Base-by-base conservation (phyloP, 1,140 invertebrate species). In the Drosophila subobscura region DNA sequence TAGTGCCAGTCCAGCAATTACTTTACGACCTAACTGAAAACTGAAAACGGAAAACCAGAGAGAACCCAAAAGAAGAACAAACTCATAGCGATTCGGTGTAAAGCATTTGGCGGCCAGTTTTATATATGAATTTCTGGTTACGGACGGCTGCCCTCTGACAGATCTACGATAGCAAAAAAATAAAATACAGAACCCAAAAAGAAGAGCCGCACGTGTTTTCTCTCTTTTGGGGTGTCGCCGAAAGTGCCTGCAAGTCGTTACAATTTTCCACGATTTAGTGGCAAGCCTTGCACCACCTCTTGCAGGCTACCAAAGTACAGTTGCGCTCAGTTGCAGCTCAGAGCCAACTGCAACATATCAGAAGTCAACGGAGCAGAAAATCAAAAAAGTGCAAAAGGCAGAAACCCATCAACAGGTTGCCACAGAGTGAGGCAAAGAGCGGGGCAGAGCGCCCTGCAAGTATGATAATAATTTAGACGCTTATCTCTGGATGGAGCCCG, bases 381-480 rank as follows among this genome's bases (percentile, higher is more conserved):
- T 86, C 77, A 85, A 85, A 84, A 74, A 74, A 72, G 66, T 70
- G 64, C 66, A 72, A 72, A 72, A 72, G 67, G 47, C 56, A 72
- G 67, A 72, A 72, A 61, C 68, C 51, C 55, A 72, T 54, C 57
- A 73, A 73, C 68, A 73, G 70, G 70, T 64, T 72, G 68, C 52
- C 58, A 79, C 50, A 7, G 57, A 46, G 65, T 22, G 55, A 59
- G 56, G 40, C 22, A 66, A n/a, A 44, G 29, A 27, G 61, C 41
- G 4, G 25, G 8, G 22, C 16, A 2, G 45, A 20, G 65, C 42
- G 42, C 71, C 75, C 72, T 72, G 72, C 58, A 65, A 74, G 57
- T 75, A 81, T 81, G 83, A 86, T 81, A 75, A 88, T 86, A 86
- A 88, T 83, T 86, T 60, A 86, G 81, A 86, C 83, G 61, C 83